Evolutionary conservation across 1,140 invertebrate genomes (phyloP), one percentile per base, ranked within the genome.

Genomic region (Rhagoletis zephyria): DNA sequence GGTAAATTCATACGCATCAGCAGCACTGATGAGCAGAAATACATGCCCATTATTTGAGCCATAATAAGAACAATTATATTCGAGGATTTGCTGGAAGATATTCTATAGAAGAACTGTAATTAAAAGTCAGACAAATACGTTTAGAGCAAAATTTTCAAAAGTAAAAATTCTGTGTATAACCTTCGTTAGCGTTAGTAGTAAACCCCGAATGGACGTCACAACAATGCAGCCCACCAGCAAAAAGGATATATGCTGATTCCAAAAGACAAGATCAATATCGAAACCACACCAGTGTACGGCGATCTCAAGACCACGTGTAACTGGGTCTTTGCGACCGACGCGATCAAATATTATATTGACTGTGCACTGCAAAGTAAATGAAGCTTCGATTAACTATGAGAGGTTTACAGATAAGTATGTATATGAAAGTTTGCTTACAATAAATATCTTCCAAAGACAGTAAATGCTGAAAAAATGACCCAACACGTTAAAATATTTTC

Each of bases 1-100:
- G 99, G 99, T 98, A 99, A 99, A 93, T 99, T 99, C 99, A 99
- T 99, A 77, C 99, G 94, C 96, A 99, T 98, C 56, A 99, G 93
- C 16, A 99, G 94, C 0, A 99, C 98, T 30, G 98, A 99, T 1
- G 98, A 99, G 48, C 99, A 97, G 94, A 99, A 99, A 93, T 99
- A 99, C 99, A 99, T 99, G 16, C 99, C 99, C 99, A 99, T 99
- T 89, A 99, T 97, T 94, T 99, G 98, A 19, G 98, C 98, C 19
- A 99, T 94, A 88, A 98, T 96, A 45, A 99, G 93, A 4, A 99
- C 99, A 89, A 99, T 99, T 63, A 99, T 97, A 93, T 99, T 99
- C 45, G 98, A 99, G 42, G 98, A 99, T 94, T 99, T 99, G 88
- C 97, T 98, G 89, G 98, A 99, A n/a, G 99, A 99, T 91, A 99